Evolutionary conservation across 1,140 invertebrate species (phyloP).

Genomic region (Ptiloglossa arizonensis): DNA sequence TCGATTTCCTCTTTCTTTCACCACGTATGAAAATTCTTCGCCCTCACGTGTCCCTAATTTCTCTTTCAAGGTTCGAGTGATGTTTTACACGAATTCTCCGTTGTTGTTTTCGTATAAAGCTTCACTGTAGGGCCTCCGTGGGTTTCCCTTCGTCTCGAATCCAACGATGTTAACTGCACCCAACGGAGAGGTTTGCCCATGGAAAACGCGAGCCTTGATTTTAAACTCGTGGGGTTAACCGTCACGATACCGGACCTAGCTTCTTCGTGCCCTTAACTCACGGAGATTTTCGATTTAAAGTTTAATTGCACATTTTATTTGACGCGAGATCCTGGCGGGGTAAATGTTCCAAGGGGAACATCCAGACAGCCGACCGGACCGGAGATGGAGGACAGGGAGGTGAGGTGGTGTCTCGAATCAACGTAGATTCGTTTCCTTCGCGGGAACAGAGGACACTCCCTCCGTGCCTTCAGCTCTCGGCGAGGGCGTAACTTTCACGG

Average conservation of each 20-base stretch:
- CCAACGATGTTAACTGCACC: too few relatives aligned
- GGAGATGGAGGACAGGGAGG: slow-evolving; percentile 14
- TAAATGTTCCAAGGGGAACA: slow-evolving; percentile 22
- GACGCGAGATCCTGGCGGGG: slow-evolving; percentile 35
- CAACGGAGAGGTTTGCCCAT: too few relatives aligned
- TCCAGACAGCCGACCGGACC: not conserved
- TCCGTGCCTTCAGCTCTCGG: not conserved
- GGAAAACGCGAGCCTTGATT: slow-evolving; percentile 9
- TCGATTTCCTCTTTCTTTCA: too few relatives aligned
- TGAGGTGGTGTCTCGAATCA: not conserved
- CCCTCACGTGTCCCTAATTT: too few relatives aligned
- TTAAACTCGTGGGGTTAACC: not conserved
- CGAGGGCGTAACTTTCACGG: not conserved
- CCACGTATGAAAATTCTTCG: too few relatives aligned
- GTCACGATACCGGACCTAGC: slow-evolving; percentile 27
- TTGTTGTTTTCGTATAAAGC: slow-evolving; percentile 33
- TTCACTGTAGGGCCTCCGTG: slow-evolving; percentile 13
- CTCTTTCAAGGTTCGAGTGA: too few relatives aligned
- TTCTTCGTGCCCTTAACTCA: slow-evolving; percentile 41
- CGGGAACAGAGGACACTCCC: not conserved
- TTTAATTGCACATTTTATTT: slow-evolving; percentile 65
- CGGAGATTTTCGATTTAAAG: slow-evolving; percentile 61
- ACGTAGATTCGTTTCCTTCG: slow-evolving; percentile 8
- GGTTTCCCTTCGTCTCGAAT: slow-evolving; percentile 38
- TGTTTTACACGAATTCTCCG: too few relatives aligned